phyloP scores from a whole-genome alignment of 2,888 invertebrate species.

The Idaea dimidiata region DNA sequence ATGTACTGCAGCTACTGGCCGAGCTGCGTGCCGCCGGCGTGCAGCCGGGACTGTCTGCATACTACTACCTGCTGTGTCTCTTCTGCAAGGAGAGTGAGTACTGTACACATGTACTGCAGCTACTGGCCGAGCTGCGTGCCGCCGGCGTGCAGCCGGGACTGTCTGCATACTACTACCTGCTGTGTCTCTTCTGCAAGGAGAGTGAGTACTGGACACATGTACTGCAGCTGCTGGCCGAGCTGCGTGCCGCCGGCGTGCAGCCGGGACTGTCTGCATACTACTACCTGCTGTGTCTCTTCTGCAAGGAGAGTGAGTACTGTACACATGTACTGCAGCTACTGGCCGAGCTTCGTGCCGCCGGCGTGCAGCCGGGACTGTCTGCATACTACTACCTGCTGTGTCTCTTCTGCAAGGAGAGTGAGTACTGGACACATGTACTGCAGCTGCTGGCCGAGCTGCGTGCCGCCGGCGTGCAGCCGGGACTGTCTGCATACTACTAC shows the following conservation, averaged over 20 bases:
- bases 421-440: conserved; percentile 53
- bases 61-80: conserved; percentile 85
- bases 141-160: conserved; percentile 87
- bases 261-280: conserved; percentile 90
- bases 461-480: conserved; percentile 85
- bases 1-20: conserved; percentile 54
- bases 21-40: conserved; percentile 82
- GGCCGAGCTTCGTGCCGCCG: conserved; percentile 75
- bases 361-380: conserved; percentile 87
- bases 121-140: conserved; percentile 67
- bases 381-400: conserved; percentile 87
- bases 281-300: conserved; percentile 85
- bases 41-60: conserved; percentile 87
- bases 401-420: conserved; percentile 86
- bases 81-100: conserved; percentile 86
- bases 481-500: conserved; percentile 87
- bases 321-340: conserved; percentile 47
- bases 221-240: conserved; percentile 62
- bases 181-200: conserved; percentile 86
- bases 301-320: conserved; percentile 83
- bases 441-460: conserved; percentile 68
- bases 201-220: conserved; percentile 73
- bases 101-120: conserved; percentile 34
- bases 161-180: conserved; percentile 86
- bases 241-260: conserved; percentile 82